Base-by-base conservation (phyloP, 2,113 vertebrate genomes). In the Pedionomus torquatus region DNA sequence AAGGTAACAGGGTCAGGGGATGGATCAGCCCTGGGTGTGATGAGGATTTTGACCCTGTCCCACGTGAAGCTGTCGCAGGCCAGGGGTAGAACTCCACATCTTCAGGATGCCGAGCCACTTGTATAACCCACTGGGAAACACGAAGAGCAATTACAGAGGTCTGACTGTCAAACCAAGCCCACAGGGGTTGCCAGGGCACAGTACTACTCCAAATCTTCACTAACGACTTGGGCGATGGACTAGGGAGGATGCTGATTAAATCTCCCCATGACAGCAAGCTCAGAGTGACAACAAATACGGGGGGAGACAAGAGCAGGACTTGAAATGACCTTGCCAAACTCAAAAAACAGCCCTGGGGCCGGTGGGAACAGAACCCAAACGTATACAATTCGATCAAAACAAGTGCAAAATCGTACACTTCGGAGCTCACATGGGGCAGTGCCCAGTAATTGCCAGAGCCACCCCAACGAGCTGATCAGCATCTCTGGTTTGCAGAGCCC, bases 401-500 rank as follows among this genome's bases (percentile, higher is more conserved):
- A 31, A 72, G 19, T 31, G 25, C 37, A 78, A 46, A 86, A 46
- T 5, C 19, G 4, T 23, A 28, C n/a, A 4, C 5, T 33, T 4
- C 0, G 2, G 15, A 5, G n/a, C 39, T 41, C 6, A 0, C 2
- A 13, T 0, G 0, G 5, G 21, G 10, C 49, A 20, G 49, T 3
- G 4, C 12, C 25, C 33, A 2, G 0, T 13, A 3, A 28, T 49
- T 23, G 28, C 16, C 28, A 44, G 31, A 8, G 37, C 43, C 44
- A n/a, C 33, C 44, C 37, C 44, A 5, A 76, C 30, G 17, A 54
- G 28, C 18, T 35, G 35, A 7, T 11, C 57, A 7, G 1, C 1
- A 9, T 33, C n/a, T 30, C 64, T 13, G 39, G 23, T 61, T 20
- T 18, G 1, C 0, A 6, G 6, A 69, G 4, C 54, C 57, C 70